These are phyloP conservation scores for Sepiola atlantica DNA, from an alignment of 2,888 invertebrate species.

Conservation along the genomic window DNA sequence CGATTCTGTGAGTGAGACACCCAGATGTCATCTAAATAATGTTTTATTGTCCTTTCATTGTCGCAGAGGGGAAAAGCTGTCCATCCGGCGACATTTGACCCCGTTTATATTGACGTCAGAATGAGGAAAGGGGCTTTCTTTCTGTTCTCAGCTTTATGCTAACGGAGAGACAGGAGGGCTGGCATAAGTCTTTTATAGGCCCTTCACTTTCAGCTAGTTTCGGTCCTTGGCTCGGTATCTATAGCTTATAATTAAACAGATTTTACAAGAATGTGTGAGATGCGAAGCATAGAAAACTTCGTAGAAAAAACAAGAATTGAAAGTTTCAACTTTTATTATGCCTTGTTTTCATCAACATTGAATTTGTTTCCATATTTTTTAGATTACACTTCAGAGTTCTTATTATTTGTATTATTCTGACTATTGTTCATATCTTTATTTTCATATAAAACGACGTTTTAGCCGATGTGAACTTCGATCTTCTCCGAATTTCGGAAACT, in stretches of 20 bases:
- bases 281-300: neutral
- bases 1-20: neutral
- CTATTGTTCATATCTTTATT: no score
- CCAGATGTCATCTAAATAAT: conserved; percentile 32
- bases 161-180: neutral
- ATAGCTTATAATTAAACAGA: neutral
- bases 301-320: no score
- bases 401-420: no score
- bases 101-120: neutral
- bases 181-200: neutral
- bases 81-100: conserved; percentile 22
- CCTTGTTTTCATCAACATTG: no score
- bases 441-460: no score
- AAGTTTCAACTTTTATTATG: no score
- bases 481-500: no score
- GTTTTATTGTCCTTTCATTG: conserved; percentile 32
- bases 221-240: neutral
- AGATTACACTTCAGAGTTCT: no score
- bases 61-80: conserved; percentile 18
- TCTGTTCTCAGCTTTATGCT: neutral
- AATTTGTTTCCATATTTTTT: no score
- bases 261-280: neutral
- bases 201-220: neutral
- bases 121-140: neutral
- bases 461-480: no score